Evolutionary conservation across 1,140 invertebrate genomes (phyloP).

Genomic region (Nomia melanderi): DNA sequence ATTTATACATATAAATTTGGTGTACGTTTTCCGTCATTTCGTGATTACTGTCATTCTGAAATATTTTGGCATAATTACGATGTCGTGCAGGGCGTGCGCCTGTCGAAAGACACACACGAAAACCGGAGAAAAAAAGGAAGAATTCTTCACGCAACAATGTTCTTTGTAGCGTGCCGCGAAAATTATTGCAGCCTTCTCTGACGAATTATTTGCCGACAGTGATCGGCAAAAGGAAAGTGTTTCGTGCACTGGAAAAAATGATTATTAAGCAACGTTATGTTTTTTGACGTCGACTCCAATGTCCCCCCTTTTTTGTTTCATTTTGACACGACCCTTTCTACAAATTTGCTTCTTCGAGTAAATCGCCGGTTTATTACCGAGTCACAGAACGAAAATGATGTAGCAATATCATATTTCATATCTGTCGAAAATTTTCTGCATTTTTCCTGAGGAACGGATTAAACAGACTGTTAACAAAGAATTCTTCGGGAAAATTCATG

Average conservation of each 20-base stretch:
- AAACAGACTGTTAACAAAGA: slow-evolving; percentile 7
- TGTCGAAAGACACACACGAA: not conserved
- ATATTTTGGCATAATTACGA: slow-evolving; percentile 16
- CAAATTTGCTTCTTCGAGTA: not conserved
- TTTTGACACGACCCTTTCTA: not conserved
- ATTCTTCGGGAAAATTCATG: not conserved
- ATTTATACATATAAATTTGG: not conserved
- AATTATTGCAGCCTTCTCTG: slow-evolving; percentile 19
- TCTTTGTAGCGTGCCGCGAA: slow-evolving; percentile 1
- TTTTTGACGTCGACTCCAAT: not conserved
- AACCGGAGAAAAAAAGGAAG: too few relatives aligned
- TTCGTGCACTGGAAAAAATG: not conserved
- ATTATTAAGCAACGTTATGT: not conserved
- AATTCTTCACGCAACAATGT: slow-evolving; percentile 36
- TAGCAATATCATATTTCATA: slow-evolving; percentile 19
- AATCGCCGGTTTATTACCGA: slow-evolving; percentile 18
- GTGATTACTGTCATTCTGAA: slow-evolving; percentile 12
- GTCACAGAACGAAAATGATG: slow-evolving; percentile 16
- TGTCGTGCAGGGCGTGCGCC: not conserved
- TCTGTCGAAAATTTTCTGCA: slow-evolving; percentile 11
- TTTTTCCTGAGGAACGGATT: not conserved
- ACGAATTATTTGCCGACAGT: not conserved
- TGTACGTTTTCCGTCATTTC: not conserved
- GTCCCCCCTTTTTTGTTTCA: too few relatives aligned
- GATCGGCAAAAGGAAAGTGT: not conserved